phyloP scores from a whole-genome alignment of 2,797 vertebrate genomes.

The Valencia hispanica region DNA sequence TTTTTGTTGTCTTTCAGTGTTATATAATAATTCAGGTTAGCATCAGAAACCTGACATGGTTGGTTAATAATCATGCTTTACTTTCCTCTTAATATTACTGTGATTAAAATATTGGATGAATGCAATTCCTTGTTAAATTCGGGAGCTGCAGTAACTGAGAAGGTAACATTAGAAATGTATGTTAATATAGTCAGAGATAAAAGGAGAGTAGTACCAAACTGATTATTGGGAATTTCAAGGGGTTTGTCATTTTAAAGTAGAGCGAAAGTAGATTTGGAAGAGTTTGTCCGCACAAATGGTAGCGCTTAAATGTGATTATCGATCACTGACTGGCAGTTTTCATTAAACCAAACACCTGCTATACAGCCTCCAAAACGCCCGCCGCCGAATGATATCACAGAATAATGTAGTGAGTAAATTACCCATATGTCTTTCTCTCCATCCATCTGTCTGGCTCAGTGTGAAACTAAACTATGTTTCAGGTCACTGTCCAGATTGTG shows the following conservation, averaged over 20 bases:
- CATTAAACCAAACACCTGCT: constrained; percentile 30
- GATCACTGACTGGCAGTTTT: not conserved
- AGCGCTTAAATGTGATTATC: not conserved
- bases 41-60: not conserved
- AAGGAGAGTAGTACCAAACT: not conserved
- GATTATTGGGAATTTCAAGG: not conserved
- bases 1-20: too few species aligned
- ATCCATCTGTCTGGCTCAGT: constrained; percentile 68
- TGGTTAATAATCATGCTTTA: not conserved
- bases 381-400: constrained; percentile 30
- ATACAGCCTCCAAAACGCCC: constrained; percentile 17
- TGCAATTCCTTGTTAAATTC: not conserved
- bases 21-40: too few species aligned
- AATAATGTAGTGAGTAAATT: constrained; percentile 54
- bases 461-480: constrained; percentile 74
- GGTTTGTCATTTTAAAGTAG: not conserved
- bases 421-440: constrained; percentile 64
- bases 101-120: not conserved
- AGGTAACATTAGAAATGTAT: not conserved
- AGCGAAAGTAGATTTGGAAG: not conserved
- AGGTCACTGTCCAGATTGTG: constrained; percentile 66
- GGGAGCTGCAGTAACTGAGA: not conserved
- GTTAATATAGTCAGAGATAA: not conserved
- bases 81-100: not conserved
- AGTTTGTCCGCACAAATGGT: not conserved